Conservation (phyloP, 2,888 invertebrate genomes). For the Heterodera filipjevi region DNA sequence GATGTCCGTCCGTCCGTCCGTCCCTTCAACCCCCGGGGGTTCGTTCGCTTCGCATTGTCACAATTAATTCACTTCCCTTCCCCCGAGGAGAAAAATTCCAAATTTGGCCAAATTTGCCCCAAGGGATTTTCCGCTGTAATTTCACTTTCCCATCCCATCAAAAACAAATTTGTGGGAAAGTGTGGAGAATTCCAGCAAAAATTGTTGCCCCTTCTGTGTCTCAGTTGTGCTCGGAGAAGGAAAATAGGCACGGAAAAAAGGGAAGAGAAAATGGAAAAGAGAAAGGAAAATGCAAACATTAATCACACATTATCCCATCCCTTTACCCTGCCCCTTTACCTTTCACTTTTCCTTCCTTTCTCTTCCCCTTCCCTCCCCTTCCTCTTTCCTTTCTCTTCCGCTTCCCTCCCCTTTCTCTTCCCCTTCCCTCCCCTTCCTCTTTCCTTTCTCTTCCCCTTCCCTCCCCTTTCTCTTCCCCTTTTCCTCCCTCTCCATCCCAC, state of each 20-base stretch:
- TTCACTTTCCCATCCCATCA: not conserved
- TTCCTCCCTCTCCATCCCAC: not conserved
- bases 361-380: not conserved
- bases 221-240: not conserved
- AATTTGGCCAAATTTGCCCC: not conserved
- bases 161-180: conserved; percentile 7
- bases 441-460: not conserved
- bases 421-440: no score
- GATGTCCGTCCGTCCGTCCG: not conserved
- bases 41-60: not conserved
- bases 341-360: no score
- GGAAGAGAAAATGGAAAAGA: not conserved
- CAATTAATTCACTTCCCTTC: conserved; percentile 7
- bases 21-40: not conserved
- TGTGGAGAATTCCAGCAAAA: conserved; percentile 5
- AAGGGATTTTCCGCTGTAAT: not conserved
- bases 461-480: not conserved
- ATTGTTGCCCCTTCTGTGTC: not conserved
- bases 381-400: not conserved
- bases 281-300: not conserved
- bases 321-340: not conserved
- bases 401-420: not conserved
- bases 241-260: not conserved
- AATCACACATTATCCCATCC: not conserved
- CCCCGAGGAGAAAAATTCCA: not conserved